Evolutionary conservation across 2,113 vertebrate species (phyloP).

Genomic region (Deroptyus accipitrinus): DNA sequence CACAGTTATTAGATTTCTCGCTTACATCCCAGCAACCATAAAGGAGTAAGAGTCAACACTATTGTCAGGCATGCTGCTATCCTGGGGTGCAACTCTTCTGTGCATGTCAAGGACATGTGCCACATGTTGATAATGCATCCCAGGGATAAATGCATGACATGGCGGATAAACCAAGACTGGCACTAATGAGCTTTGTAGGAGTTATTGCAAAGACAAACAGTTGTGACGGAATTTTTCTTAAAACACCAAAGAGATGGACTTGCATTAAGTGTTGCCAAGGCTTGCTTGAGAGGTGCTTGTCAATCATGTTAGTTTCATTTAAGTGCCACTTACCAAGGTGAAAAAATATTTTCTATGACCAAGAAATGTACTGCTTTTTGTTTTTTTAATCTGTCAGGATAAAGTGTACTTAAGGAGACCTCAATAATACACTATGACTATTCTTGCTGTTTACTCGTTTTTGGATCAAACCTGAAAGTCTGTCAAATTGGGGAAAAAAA

Average conservation of each 20-base stretch:
- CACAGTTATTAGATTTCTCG: conserved; percentile 99
- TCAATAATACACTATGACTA: background rate
- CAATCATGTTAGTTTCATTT: conserved; percentile 72
- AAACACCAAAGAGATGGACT: conserved; percentile 72
- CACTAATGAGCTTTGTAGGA: conserved; percentile 82
- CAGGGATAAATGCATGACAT: conserved; percentile 76
- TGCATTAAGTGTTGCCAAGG: conserved; percentile 72
- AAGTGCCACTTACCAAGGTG: conserved; percentile 49
- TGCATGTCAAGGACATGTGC: conserved; percentile 93
- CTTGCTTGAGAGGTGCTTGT: conserved; percentile 68
- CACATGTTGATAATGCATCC: conserved; percentile 90
- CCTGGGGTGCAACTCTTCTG: conserved; percentile 84
- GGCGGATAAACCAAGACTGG: conserved; percentile 76
- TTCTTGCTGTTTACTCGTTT: background rate
- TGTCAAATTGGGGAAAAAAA: background rate
- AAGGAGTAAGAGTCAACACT: conserved; percentile 80
- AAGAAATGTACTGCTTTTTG: conserved; percentile 39
- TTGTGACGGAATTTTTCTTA: conserved; percentile 86
- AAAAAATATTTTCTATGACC: conserved; percentile 32
- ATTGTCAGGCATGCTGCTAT: conserved; percentile 80
- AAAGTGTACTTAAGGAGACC: background rate
- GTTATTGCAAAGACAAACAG: conserved; percentile 84
- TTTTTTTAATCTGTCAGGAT: conserved; percentile 11
- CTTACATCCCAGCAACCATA: conserved; percentile 94
- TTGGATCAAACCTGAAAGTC: background rate